Percentiles rank a stretch among this genome's conserved stretches.
phyloP scores from a whole-genome alignment of 2,113 vertebrate species.

The Cathartes aura region DNA sequence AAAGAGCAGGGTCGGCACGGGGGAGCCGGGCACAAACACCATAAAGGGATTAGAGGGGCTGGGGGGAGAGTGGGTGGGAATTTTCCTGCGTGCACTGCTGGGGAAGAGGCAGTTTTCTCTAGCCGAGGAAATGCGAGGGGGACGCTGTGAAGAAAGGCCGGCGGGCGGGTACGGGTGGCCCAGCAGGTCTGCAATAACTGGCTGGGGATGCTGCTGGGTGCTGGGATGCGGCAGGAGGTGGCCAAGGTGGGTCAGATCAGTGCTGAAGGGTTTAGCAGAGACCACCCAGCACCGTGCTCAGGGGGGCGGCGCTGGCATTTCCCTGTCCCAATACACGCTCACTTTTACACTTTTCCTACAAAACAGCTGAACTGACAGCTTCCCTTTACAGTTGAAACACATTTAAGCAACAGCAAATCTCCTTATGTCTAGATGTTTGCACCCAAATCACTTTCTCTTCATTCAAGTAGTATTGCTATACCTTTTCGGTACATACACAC shows the following conservation, averaged over 20 bases:
- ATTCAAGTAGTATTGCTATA: rapidly evolving
- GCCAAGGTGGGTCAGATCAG: not conserved
- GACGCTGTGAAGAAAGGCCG: not conserved
- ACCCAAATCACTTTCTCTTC: not conserved
- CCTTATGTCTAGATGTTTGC: not conserved
- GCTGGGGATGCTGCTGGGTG: not conserved
- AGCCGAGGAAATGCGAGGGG: rapidly evolving
- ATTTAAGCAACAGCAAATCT: not conserved
- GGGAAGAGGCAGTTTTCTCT: not conserved
- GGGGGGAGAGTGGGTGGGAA: not conserved
- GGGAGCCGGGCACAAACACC: slow-evolving; percentile 33
- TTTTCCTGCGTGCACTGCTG: rapidly evolving
- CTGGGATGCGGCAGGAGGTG: not conserved
- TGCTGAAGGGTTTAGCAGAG: not conserved
- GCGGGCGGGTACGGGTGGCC: rapidly evolving
- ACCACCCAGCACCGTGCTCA: rapidly evolving
- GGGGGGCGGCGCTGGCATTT: not conserved
- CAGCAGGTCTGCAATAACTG: not conserved
- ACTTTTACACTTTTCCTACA: not conserved
- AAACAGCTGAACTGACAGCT: not conserved
- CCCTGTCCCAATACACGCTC: rapidly evolving
- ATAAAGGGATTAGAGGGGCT: slow-evolving; percentile 51
- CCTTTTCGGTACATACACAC: not conserved
- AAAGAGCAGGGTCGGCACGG: not conserved
- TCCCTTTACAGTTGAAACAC: not conserved